Evolutionary conservation across 2,888 invertebrate genomes (phyloP).

Genomic region (Metallyticus violacea): DNA sequence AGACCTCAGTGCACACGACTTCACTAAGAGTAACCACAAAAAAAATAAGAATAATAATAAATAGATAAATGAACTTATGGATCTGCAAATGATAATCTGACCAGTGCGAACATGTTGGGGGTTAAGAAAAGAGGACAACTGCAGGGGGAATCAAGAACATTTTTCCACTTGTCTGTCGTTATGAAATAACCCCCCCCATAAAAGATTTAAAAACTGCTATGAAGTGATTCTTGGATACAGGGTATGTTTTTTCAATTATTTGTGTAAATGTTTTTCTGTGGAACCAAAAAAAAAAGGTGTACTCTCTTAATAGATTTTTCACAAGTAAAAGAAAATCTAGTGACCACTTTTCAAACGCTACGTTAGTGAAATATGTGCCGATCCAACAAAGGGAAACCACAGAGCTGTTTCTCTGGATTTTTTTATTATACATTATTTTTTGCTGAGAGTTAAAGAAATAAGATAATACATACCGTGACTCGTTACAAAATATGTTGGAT

Average conservation of each 20-base stretch:
- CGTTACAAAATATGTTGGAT: conserved; percentile 13
- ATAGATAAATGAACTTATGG: conserved; percentile 12
- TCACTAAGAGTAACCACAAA: conserved; percentile 19
- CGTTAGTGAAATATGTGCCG: conserved; percentile 28
- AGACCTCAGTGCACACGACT: conserved; percentile 30
- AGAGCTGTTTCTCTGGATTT: conserved; percentile 21
- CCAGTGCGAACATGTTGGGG: conserved; percentile 19
- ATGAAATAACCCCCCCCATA: conserved; percentile 29
- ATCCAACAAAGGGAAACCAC: conserved; percentile 23
- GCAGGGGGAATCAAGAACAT: conserved; percentile 26
- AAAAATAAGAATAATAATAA: neutral
- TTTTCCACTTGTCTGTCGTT: conserved; percentile 30
- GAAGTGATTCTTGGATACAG: conserved; percentile 84
- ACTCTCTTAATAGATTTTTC: conserved; percentile 35
- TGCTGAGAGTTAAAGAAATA: conserved; percentile 3
- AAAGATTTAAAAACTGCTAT: conserved; percentile 33
- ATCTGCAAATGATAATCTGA: conserved; percentile 33
- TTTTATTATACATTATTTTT: conserved; percentile 19
- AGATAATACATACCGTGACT: neutral
- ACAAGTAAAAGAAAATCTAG: conserved; percentile 32
- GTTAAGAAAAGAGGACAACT: conserved; percentile 6
- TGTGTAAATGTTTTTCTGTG: conserved; percentile 50
- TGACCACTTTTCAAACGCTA: conserved; percentile 31
- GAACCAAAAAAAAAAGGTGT: conserved; percentile 33
- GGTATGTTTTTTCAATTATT: conserved; percentile 91